A percentile compares a stretch with the other conserved stretches of the same genome.
Conservation (phyloP, 2,797 vertebrate genomes). For the Apogon hyalosoma region DNA sequence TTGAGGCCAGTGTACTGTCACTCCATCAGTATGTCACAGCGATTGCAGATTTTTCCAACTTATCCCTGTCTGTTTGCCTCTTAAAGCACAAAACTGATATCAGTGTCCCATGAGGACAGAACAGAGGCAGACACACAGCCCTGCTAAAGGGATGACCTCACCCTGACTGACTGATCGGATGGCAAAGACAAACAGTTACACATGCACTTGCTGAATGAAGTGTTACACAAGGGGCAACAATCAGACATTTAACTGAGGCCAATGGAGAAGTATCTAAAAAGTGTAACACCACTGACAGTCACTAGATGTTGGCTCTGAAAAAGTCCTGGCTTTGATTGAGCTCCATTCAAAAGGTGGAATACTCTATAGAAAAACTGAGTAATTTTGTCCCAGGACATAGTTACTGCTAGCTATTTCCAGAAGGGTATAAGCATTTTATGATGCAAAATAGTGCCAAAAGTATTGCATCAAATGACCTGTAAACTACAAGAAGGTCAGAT, state of each 20-base stretch:
- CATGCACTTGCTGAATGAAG: conserved; percentile 7
- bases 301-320: no score
- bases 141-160: conserved; percentile 60
- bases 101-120: conserved; percentile 32
- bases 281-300: no score
- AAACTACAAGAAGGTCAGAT: conserved; percentile 1
- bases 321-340: no score
- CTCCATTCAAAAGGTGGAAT: no score
- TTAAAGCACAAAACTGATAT: conserved; percentile 38
- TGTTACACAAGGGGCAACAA: conserved; percentile 24
- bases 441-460: conserved; percentile 21
- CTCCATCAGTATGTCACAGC: conserved; percentile 36
- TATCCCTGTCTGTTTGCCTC: conserved; percentile 32
- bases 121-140: conserved; percentile 11
- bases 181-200: conserved; percentile 39
- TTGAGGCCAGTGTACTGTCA: background rate
- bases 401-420: no score
- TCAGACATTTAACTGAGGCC: no score
- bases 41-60: conserved; percentile 5
- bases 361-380: no score
- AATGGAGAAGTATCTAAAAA: no score
- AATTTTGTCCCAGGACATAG: no score
- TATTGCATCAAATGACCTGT: conserved; percentile 34
- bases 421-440: no score
- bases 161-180: conserved; percentile 45